These are phyloP conservation scores for Aphelenchoides avenae DNA, from an alignment of 1,140 invertebrate genomes.

Conservation along the genomic window DNA sequence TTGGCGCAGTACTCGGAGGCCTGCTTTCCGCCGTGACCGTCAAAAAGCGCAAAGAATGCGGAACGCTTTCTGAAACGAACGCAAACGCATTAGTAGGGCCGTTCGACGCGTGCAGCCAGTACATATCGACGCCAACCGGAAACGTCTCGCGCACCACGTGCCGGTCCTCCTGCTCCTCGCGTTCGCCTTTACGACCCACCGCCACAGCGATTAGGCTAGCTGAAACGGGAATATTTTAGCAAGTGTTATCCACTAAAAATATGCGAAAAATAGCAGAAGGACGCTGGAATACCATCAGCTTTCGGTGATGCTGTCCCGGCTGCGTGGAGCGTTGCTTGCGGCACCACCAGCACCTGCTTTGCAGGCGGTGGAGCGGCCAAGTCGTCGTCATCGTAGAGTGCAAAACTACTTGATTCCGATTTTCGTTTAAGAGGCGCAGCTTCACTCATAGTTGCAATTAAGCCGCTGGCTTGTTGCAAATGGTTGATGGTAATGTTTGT, in stretches of 20 bases:
- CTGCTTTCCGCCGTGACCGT: conserved; percentile 63
- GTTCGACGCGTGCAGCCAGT: conserved; percentile 2
- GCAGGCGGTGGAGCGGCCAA: not conserved
- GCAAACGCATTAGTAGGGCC: conserved; percentile 12
- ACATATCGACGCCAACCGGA: conserved; percentile 12
- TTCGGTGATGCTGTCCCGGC: not conserved
- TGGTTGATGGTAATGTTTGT: too few relatives aligned
- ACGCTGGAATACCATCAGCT: not conserved
- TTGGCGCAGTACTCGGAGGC: conserved; percentile 63
- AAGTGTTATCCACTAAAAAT: too few relatives aligned
- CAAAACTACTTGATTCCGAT: not conserved
- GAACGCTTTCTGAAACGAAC: conserved; percentile 57
- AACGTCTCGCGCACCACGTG: conserved; percentile 53
- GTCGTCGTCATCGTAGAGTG: conserved; percentile 1
- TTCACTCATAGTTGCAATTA: too few relatives aligned
- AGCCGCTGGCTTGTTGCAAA: too few relatives aligned
- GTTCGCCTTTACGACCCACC: conserved; percentile 60
- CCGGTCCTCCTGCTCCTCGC: conserved; percentile 64
- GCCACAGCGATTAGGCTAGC: too few relatives aligned
- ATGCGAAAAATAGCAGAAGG: too few relatives aligned
- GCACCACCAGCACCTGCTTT: not conserved
- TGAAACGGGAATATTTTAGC: too few relatives aligned
- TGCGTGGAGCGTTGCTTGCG: not conserved
- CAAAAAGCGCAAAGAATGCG: conserved; percentile 62
- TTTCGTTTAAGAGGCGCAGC: not conserved